phyloP scores from a whole-genome alignment of 2,888 invertebrate genomes.

The Eremobia ochroleuca region DNA sequence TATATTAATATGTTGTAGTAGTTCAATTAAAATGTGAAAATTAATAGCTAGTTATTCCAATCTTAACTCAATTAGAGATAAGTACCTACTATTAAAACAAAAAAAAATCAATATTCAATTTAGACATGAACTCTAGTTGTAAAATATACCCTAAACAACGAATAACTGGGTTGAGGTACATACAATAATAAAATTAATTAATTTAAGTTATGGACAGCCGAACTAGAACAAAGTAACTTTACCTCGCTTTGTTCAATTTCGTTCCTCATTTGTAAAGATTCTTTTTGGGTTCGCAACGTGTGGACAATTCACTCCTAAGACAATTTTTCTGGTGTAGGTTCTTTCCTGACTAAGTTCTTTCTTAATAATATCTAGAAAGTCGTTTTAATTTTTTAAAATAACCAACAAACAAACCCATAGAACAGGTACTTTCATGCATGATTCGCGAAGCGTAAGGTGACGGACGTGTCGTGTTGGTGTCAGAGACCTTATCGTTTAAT shows the following conservation, averaged over 20 bases:
- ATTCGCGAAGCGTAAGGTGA: too few species aligned
- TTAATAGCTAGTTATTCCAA: slow-evolving; percentile 4
- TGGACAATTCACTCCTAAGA: neutral
- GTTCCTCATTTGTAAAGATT: slow-evolving; percentile 12
- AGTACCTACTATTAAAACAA: neutral
- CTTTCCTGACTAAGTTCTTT: neutral
- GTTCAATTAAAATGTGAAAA: slow-evolving; percentile 18
- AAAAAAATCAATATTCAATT: neutral
- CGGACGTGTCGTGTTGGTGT: too few species aligned
- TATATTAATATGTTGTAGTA: slow-evolving; percentile 4
- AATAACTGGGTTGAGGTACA: slow-evolving; percentile 32
- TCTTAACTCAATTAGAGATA: neutral
- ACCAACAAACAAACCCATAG: neutral
- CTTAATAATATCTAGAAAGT: neutral
- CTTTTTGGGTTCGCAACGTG: neutral
- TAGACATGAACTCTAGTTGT: slow-evolving; percentile 1
- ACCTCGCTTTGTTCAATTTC: neutral
- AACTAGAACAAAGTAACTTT: slow-evolving; percentile 6
- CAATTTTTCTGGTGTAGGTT: neutral
- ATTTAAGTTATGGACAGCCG: slow-evolving; percentile 29
- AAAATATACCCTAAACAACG: slow-evolving; percentile 24
- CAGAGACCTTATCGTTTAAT: too few species aligned
- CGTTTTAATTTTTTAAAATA: neutral
- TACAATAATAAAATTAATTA: slow-evolving; percentile 1
- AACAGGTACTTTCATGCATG: neutral